Percentiles rank a stretch among this genome's conserved stretches.
Conservation (phyloP, 2,797 vertebrate species). For the Botia almorhae region DNA sequence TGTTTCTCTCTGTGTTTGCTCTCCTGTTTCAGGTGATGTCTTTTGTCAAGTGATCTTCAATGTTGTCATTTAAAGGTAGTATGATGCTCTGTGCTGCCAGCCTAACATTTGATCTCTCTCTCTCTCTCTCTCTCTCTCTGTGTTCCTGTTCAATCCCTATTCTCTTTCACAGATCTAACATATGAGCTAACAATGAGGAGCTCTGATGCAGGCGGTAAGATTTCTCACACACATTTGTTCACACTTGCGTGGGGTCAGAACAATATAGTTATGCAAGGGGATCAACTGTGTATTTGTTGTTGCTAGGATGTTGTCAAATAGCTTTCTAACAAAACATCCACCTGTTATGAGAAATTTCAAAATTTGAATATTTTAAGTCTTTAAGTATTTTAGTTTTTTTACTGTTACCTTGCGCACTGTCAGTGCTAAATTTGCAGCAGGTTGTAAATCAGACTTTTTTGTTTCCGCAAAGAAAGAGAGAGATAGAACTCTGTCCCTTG, state of each 20-base stretch:
- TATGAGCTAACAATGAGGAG: constrained; percentile 93
- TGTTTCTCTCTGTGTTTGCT: constrained; percentile 2
- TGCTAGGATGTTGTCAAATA: background rate
- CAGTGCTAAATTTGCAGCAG: constrained; percentile 23
- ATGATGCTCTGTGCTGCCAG: constrained; percentile 14
- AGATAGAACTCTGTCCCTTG: background rate
- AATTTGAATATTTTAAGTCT: background rate
- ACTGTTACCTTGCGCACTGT: constrained; percentile 2
- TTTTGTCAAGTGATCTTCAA: constrained; percentile 38
- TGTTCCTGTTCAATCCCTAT: constrained; percentile 21
- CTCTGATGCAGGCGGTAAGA: constrained; percentile 91
- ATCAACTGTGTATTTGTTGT: constrained; percentile 13
- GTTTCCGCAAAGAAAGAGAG: constrained; percentile 13
- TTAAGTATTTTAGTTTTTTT: background rate
- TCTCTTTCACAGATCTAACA: constrained; percentile 85
- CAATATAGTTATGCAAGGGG: background rate
- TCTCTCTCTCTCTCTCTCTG: constrained; percentile 23
- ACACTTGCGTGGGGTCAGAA: constrained; percentile 6
- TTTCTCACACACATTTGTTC: constrained; percentile 25
- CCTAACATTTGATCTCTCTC: constrained; percentile 45
- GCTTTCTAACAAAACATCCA: background rate
- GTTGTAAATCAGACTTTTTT: constrained; percentile 50
- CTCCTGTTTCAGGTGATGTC: constrained; percentile 27
- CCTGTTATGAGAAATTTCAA: constrained; percentile 2
- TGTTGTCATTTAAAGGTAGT: constrained; percentile 39